These are phyloP conservation scores for Nineta flava DNA, from an alignment of 2,888 invertebrate genomes.

Conservation along the genomic window DNA sequence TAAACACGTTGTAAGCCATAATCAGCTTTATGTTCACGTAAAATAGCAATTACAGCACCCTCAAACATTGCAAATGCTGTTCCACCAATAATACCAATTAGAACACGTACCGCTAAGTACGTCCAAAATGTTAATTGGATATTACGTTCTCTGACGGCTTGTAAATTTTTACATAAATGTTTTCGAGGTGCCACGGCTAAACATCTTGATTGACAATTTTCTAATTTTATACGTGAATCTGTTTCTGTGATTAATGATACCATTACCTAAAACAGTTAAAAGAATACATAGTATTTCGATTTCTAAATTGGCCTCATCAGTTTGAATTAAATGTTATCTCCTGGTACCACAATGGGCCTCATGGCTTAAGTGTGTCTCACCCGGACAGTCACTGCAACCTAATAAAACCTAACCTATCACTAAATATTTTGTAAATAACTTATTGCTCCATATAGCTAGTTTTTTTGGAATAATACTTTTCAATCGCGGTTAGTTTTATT, in stretches of 20 bases:
- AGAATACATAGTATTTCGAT: not conserved
- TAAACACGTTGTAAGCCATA: conserved; percentile 63
- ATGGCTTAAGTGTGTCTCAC: too few relatives aligned
- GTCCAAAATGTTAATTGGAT: conserved; percentile 54
- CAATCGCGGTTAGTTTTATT: too few relatives aligned
- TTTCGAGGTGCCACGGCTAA: conserved; percentile 38
- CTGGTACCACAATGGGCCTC: too few relatives aligned
- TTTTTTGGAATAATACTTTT: too few relatives aligned
- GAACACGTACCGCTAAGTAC: conserved; percentile 45
- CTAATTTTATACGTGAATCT: conserved; percentile 25
- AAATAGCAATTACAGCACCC: conserved; percentile 60
- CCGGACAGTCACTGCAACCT: too few relatives aligned
- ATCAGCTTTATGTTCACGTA: conserved; percentile 58
- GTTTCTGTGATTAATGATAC: conserved; percentile 11
- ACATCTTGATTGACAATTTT: conserved; percentile 41
- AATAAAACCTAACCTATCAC: too few relatives aligned
- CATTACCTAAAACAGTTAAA: not conserved
- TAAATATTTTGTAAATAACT: too few relatives aligned
- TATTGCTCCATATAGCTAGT: too few relatives aligned
- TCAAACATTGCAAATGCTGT: conserved; percentile 69
- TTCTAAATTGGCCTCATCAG: too few relatives aligned
- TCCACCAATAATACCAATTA: conserved; percentile 51
- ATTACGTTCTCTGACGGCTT: conserved; percentile 42
- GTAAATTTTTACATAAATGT: conserved; percentile 40
- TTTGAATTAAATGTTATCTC: too few relatives aligned